Conservation (phyloP, 2,888 invertebrate genomes). For the Eupsilia transversa region DNA sequence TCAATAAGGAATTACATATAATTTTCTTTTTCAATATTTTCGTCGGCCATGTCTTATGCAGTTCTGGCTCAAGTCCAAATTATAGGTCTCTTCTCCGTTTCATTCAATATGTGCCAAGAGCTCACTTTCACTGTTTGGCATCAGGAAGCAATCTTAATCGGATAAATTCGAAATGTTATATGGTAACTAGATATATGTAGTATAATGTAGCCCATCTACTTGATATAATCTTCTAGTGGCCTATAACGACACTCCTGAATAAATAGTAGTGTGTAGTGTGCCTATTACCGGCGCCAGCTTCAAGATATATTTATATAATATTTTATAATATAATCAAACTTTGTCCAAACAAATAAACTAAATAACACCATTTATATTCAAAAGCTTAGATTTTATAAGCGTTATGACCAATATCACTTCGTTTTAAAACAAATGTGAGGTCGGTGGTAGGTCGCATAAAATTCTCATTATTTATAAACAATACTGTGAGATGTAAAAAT, state of each 20-base stretch:
- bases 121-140: conserved; percentile 1
- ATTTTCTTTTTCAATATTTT: not conserved
- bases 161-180: conserved; percentile 3
- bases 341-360: conserved; percentile 47
- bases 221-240: conserved; percentile 36
- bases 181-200: not conserved
- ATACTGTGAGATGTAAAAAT: conserved; percentile 35
- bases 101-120: conserved; percentile 26
- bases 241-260: conserved; percentile 31
- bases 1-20: not conserved
- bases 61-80: conserved; percentile 21
- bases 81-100: conserved; percentile 2
- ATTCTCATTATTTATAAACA: conserved; percentile 59
- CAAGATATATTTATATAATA: conserved; percentile 43
- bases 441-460: conserved; percentile 55
- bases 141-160: not conserved
- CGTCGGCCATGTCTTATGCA: not conserved
- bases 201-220: conserved; percentile 16
- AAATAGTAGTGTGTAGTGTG: conserved; percentile 36
- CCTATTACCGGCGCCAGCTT: conserved; percentile 38
- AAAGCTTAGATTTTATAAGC: conserved; percentile 43
- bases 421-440: conserved; percentile 56
- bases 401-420: conserved; percentile 47
- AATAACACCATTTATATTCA: conserved; percentile 54
- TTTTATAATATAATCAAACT: conserved; percentile 40